phyloP scores from a whole-genome alignment of 1,140 invertebrate genomes.

The Cydia strobilella region DNA sequence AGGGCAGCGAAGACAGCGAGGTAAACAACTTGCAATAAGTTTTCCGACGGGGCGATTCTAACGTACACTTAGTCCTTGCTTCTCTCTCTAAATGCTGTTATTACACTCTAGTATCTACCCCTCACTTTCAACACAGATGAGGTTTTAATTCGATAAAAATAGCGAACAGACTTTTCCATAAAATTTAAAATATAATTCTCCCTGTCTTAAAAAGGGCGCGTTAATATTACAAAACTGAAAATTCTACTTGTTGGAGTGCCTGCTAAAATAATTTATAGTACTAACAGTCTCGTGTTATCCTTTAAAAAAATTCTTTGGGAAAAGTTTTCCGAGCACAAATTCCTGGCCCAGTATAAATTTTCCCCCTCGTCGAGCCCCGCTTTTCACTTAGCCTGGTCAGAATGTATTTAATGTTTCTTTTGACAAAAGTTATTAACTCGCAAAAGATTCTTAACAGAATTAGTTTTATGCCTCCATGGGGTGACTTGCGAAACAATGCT shows the following conservation, averaged over 20 bases:
- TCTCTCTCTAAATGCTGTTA: conserved; percentile 52
- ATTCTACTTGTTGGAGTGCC: not conserved
- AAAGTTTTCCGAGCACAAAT: conserved; percentile 12
- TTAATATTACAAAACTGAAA: conserved; percentile 4
- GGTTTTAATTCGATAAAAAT: conserved; percentile 39
- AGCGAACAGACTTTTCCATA: not conserved
- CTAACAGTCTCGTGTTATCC: not conserved
- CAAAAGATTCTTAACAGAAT: conserved; percentile 22
- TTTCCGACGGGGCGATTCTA: conserved; percentile 54
- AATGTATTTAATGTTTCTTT: conserved; percentile 23
- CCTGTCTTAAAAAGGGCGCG: not conserved
- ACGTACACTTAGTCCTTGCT: conserved; percentile 43
- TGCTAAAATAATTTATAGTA: conserved; percentile 18
- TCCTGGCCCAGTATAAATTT: conserved; percentile 14
- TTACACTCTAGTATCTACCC: conserved; percentile 45
- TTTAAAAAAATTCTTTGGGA: conserved; percentile 1
- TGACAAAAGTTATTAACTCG: conserved; percentile 22
- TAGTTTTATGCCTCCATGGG: not conserved
- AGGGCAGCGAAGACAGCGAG: conserved; percentile 54
- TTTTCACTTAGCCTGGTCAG: conserved; percentile 23
- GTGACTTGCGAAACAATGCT: not conserved
- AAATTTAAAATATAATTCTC: not conserved
- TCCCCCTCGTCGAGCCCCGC: not conserved
- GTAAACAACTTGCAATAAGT: conserved; percentile 71
- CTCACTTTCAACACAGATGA: conserved; percentile 38